Conservation (phyloP, 1,140 invertebrate species). For the Saccostrea cuccullata region DNA sequence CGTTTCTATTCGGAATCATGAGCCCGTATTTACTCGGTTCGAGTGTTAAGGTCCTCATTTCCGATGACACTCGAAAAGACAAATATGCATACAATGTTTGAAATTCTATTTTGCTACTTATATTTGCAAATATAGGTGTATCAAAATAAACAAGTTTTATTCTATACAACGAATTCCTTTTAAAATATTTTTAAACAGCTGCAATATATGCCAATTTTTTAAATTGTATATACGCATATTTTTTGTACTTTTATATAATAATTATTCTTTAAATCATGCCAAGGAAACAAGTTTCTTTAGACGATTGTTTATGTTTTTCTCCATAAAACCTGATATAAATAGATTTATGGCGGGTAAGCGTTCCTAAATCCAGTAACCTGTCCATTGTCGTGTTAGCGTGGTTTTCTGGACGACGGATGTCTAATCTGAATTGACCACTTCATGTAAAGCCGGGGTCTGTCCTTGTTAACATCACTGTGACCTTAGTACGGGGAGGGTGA, state of each 20-base stretch:
- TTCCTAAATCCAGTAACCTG: background rate
- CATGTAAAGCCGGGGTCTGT: background rate
- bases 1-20: background rate
- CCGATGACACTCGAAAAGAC: background rate
- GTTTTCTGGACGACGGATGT: background rate
- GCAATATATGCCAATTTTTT: no score
- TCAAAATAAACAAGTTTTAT: background rate
- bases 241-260: no score
- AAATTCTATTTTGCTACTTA: constrained; percentile 31
- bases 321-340: background rate
- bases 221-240: no score
- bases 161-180: background rate
- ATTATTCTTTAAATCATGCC: no score
- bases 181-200: background rate
- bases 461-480: background rate
- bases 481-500: no score
- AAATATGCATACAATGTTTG: background rate
- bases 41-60: background rate
- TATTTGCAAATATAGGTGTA: constrained; percentile 22
- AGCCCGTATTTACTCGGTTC: background rate
- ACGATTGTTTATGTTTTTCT: background rate
- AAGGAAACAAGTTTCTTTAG: background rate
- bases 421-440: background rate
- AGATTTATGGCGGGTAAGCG: background rate
- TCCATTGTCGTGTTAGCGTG: background rate